A percentile compares a stretch with the other conserved stretches of the same genome.
These are phyloP conservation scores for Phalacrocorax brasilianus DNA, from an alignment of 2,113 vertebrate genomes.

Conservation along the genomic window DNA sequence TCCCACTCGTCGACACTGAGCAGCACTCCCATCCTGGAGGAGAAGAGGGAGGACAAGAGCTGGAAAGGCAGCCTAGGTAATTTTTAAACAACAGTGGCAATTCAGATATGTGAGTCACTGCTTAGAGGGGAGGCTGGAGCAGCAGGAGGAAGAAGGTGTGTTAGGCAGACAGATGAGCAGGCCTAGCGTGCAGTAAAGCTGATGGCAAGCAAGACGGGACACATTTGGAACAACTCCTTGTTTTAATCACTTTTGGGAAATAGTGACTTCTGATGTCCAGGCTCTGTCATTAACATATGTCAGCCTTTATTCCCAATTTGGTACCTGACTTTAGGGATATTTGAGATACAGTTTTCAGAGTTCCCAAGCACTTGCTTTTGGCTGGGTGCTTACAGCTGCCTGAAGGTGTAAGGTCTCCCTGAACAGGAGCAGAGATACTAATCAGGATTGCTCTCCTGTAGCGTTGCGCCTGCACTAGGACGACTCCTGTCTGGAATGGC, in stretches of 20 bases:
- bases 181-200: not conserved
- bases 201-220: not conserved
- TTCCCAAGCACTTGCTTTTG: not conserved
- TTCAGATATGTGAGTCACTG: not conserved
- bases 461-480: not conserved
- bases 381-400: not conserved
- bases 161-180: not conserved
- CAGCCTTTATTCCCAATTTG: not conserved
- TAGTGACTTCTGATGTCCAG: not conserved
- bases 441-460: not conserved
- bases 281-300: not conserved
- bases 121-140: not conserved
- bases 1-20: slow-evolving; percentile 88
- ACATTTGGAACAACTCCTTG: not conserved
- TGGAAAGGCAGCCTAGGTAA: slow-evolving; percentile 98
- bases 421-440: not conserved
- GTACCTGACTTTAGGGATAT: not conserved
- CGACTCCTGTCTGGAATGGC: not conserved
- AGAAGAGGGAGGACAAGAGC: slow-evolving; percentile 90
- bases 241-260: not conserved
- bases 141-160: not conserved
- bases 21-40: slow-evolving; percentile 91
- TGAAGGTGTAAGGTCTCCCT: not conserved
- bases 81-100: not conserved
- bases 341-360: not conserved